These are phyloP conservation scores for Falco peregrinus DNA, from an alignment of 2,797 vertebrate species.

Conservation along the genomic window DNA sequence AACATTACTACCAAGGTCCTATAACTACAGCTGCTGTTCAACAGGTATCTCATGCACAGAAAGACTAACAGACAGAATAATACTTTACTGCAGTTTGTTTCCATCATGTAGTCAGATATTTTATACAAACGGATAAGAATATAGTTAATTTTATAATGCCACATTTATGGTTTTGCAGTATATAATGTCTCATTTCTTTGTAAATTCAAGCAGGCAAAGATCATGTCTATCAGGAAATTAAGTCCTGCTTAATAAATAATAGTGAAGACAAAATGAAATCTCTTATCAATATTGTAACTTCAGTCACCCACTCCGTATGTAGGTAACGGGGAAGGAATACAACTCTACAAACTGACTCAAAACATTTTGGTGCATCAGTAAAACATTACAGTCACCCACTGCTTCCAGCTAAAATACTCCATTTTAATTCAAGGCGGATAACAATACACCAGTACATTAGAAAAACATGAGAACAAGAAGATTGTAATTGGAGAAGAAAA, in stretches of 20 bases:
- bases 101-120: rapidly evolving
- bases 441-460: not conserved
- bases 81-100: not conserved
- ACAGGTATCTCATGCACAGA: not conserved
- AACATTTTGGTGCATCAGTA: not conserved
- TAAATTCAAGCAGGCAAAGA: not conserved
- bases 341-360: not conserved
- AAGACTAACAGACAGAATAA: not conserved
- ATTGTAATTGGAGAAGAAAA: not conserved
- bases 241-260: not conserved
- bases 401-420: not conserved
- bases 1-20: not conserved
- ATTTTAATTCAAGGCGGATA: not conserved
- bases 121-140: not conserved
- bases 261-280: not conserved
- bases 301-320: not conserved
- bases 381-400: not conserved
- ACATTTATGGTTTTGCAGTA: not conserved
- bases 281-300: not conserved
- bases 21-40: not conserved
- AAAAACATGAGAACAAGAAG: not conserved
- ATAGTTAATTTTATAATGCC: not conserved
- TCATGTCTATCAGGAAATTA: not conserved
- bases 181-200: not conserved
- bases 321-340: not conserved